These are phyloP conservation scores for Cardinalis cardinalis DNA, from an alignment of 2,113 vertebrate genomes.

Conservation along the genomic window DNA sequence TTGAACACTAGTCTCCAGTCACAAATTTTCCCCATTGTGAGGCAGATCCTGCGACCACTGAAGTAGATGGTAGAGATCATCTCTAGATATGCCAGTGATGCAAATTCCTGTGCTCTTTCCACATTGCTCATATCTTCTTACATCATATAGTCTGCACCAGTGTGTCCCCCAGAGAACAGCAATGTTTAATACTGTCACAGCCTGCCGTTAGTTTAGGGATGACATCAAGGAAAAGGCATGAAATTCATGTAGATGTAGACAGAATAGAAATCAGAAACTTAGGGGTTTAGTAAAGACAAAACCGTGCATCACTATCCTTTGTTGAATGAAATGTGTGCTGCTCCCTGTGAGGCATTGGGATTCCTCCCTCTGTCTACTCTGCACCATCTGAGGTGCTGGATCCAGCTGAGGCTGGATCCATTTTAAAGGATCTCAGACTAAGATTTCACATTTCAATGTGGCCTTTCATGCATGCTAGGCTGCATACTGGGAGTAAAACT, in stretches of 20 bases:
- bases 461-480: background rate
- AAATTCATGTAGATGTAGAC: background rate
- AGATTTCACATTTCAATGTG: background rate
- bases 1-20: background rate
- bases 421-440: background rate
- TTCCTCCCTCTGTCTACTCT: background rate
- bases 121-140: background rate
- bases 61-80: background rate
- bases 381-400: background rate
- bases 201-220: background rate
- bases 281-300: background rate
- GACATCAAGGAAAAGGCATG: background rate
- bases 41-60: background rate
- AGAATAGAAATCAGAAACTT: background rate
- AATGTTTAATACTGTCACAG: background rate
- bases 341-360: rapidly evolving
- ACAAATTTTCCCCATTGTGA: background rate
- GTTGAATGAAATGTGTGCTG: rapidly evolving
- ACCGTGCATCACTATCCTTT: rapidly evolving
- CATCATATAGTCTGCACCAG: background rate
- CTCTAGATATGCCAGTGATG: background rate
- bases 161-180: background rate
- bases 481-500: background rate
- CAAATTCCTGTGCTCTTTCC: background rate
- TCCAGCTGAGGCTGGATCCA: background rate